These are phyloP conservation scores for Yasuhikotakia modesta DNA, from an alignment of 2,797 vertebrate genomes.

Conservation along the genomic window DNA sequence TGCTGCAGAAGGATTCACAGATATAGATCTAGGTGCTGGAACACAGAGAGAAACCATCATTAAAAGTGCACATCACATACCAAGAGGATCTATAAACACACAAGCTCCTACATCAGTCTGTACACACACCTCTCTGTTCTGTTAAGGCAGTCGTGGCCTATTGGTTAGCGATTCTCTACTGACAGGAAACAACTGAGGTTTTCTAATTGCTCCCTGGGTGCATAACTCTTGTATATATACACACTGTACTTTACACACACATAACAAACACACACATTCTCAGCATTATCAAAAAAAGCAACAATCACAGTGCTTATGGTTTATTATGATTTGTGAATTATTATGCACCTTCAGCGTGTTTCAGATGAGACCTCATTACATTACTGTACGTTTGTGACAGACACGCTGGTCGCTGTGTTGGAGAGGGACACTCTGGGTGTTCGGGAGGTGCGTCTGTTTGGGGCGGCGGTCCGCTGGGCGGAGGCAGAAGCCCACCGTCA, in stretches of 20 bases:
- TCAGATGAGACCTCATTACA: background rate
- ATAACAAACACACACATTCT: too few relatives aligned
- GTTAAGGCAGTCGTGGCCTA: too few relatives aligned
- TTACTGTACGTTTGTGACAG: conserved; percentile 60
- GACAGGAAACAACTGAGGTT: too few relatives aligned
- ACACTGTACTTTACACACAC: too few relatives aligned
- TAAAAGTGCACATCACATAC: background rate
- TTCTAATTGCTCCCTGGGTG: too few relatives aligned
- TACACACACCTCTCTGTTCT: background rate
- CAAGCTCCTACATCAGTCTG: background rate
- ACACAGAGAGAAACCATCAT: background rate
- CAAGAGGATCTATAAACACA: too few relatives aligned
- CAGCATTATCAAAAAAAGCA: too few relatives aligned
- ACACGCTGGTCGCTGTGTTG: conserved; percentile 87
- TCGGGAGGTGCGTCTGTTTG: conserved; percentile 91
- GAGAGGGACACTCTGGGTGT: conserved; percentile 96
- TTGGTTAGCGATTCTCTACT: too few relatives aligned
- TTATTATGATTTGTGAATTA: too few relatives aligned
- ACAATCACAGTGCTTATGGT: too few relatives aligned
- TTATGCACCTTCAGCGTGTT: too few relatives aligned
- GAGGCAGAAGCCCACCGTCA: conserved; percentile 94
- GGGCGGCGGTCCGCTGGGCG: conserved; percentile 91
- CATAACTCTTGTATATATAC: too few relatives aligned
- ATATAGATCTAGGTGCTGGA: conserved; percentile 91
- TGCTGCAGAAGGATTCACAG: conserved; percentile 94